Conservation (phyloP, 1,140 invertebrate genomes). For the Brachionus paranguensis region DNA sequence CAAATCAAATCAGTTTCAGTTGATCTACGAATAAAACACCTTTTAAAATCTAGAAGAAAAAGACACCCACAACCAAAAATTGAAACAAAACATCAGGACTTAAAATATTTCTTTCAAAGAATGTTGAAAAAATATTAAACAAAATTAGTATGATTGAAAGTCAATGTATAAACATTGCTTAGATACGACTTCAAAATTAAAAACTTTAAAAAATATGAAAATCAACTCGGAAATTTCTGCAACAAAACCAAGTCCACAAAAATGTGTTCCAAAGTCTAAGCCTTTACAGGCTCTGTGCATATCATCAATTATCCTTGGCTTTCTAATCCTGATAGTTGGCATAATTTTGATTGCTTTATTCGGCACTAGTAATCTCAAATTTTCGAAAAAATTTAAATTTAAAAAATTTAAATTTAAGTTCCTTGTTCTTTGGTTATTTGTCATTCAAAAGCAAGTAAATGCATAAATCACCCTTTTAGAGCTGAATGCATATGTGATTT, state of each 20-base stretch:
- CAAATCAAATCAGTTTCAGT: too few species aligned
- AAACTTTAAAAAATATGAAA: not conserved
- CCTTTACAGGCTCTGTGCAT: not conserved
- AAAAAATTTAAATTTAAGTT: not conserved
- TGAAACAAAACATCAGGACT: not conserved
- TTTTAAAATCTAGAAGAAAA: too few species aligned
- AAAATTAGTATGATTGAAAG: not conserved
- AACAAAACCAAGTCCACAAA: not conserved
- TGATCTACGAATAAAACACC: not conserved
- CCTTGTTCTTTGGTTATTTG: slow-evolving; percentile 11
- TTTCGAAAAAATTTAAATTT: not conserved
- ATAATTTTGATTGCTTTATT: not conserved
- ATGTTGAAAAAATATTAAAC: not conserved
- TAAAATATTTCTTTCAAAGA: too few species aligned
- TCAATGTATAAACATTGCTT: not conserved
- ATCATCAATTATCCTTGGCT: not conserved
- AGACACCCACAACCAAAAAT: too few species aligned
- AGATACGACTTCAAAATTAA: not conserved
- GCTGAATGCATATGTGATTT: slow-evolving; percentile 23
- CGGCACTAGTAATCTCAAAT: not conserved
- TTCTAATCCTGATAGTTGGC: not conserved
- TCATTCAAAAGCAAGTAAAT: not conserved
- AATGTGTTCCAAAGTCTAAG: not conserved
- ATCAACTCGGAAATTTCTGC: not conserved
- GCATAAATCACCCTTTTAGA: slow-evolving; percentile 28